Evolutionary conservation across 2,113 vertebrate species (phyloP).

Genomic region (Fukomys damarensis): DNA sequence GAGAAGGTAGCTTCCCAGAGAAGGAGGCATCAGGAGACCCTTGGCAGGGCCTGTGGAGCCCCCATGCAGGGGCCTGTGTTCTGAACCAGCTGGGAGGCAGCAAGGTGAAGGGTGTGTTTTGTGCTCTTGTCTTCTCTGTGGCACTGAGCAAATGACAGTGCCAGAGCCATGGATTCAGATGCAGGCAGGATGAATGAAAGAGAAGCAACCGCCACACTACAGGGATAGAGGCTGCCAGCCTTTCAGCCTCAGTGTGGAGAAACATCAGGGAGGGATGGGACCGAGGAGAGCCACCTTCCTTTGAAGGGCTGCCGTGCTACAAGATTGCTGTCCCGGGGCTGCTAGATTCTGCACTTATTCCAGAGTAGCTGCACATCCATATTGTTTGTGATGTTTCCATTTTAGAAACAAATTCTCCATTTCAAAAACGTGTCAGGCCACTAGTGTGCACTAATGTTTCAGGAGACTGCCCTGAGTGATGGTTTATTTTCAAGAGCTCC

Average conservation of each 20-base stretch:
- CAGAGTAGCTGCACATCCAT: neutral
- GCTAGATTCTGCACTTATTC: fast-evolving
- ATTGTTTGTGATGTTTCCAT: neutral
- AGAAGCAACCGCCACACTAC: neutral
- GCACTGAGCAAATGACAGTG: neutral
- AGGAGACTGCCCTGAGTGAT: neutral
- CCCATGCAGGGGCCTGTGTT: neutral
- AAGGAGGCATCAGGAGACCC: neutral
- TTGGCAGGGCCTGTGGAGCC: neutral
- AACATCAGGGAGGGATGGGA: neutral
- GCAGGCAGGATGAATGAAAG: neutral
- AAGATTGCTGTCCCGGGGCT: neutral
- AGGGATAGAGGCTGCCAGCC: neutral
- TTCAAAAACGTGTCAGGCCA: neutral
- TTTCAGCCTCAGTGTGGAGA: neutral
- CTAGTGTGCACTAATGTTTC: neutral
- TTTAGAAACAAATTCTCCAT: conserved; percentile 6
- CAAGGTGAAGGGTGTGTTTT: fast-evolving
- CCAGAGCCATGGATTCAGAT: neutral
- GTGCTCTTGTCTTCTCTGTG: neutral
- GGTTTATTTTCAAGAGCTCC: neutral
- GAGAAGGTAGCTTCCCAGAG: neutral
- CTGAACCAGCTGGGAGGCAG: neutral
- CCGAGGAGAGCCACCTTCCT: neutral
- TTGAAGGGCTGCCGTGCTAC: fast-evolving